Evolutionary conservation across 2,888 invertebrate species (phyloP), one percentile per base, ranked within the genome.

Genomic region (Noctua pronuba): DNA sequence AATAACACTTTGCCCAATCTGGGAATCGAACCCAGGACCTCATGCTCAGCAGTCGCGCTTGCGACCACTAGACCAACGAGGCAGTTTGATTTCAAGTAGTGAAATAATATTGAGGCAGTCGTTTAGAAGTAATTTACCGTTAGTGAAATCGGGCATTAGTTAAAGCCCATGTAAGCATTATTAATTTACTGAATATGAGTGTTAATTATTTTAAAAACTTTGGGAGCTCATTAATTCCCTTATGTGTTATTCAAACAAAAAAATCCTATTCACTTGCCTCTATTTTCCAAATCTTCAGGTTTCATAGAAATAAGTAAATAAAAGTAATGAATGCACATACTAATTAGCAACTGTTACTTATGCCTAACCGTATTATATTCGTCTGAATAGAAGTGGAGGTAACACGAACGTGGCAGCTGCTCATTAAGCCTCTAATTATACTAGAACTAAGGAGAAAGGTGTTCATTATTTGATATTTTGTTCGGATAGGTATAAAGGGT

Each of bases 311-410:
- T 35, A 28, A 35, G 13, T 60, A 49, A 1, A 35, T 62, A 31
- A 46, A 68, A 77, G 75, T 79, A 84, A 84, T 86, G 41, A 84
- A 84, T 86, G 84, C 84, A 86, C 73, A 86, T 86, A 83, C 86
- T 83, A 86, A 86, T 79, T 83, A 79, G 58, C 41, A 67, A 75
- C 58, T 75, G 74, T 84, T 58, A 69, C 44, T 52, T 73, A 86
- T 75, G 72, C 46, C 55, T 71, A 73, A 73, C 58, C 31, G 71
- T 74, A 84, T 77, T 86, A 73, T 68, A 62, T 72, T 41, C 71
- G 28, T 35, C 38, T 75, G 84, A 86, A 86, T 70, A 70, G 64
- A 28, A 73, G 28, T 66, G 58, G 41, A 83, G 70, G 83, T 73
- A 67, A 75, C 64, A 65, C 46, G 28, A 60, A 75, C 68, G 49